A percentile compares a stretch with the other conserved stretches of the same genome.
Conservation (phyloP, 2,888 invertebrate species). For the Coelinius sp. region DNA sequence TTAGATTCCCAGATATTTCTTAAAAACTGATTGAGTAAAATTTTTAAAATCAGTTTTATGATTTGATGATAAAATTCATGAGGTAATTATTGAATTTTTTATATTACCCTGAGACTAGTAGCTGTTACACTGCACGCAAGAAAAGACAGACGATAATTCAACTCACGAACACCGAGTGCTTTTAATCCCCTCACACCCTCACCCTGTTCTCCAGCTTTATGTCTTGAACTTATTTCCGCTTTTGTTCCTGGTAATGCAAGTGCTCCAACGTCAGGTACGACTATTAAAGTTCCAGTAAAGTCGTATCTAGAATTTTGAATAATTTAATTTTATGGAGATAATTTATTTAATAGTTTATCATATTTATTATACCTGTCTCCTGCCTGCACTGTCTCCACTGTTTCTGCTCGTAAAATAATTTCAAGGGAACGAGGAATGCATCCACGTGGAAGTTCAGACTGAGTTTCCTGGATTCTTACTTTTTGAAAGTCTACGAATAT, state of each 20-base stretch:
- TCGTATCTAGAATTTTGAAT: conserved; percentile 57
- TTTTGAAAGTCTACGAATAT: conserved; percentile 99
- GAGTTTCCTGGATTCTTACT: conserved; percentile 97
- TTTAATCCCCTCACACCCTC: conserved; percentile 92
- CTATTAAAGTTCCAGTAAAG: conserved; percentile 81
- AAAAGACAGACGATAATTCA: conserved; percentile 92
- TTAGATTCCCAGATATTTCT: too few relatives aligned
- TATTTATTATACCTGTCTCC: conserved; percentile 75
- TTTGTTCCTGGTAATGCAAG: conserved; percentile 89
- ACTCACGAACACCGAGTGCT: conserved; percentile 87
- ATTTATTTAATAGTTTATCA: not conserved
- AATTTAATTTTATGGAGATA: not conserved
- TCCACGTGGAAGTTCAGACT: conserved; percentile 95
- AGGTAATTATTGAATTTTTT: too few relatives aligned
- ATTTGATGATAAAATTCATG: too few relatives aligned
- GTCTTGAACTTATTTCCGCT: conserved; percentile 84
- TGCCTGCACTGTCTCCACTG: conserved; percentile 96
- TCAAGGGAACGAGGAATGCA: conserved; percentile 97
- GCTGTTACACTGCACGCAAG: conserved; percentile 93
- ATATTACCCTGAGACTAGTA: conserved; percentile 81
- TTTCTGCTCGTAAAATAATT: conserved; percentile 93
- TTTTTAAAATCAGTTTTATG: too few relatives aligned
- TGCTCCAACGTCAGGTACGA: conserved; percentile 95
- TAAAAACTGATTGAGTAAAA: too few relatives aligned
- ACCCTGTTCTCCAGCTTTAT: conserved; percentile 79